A percentile compares a stretch with the other conserved stretches of the same genome.
Conservation (phyloP, 2,888 invertebrate genomes). For the Macropis europaea region DNA sequence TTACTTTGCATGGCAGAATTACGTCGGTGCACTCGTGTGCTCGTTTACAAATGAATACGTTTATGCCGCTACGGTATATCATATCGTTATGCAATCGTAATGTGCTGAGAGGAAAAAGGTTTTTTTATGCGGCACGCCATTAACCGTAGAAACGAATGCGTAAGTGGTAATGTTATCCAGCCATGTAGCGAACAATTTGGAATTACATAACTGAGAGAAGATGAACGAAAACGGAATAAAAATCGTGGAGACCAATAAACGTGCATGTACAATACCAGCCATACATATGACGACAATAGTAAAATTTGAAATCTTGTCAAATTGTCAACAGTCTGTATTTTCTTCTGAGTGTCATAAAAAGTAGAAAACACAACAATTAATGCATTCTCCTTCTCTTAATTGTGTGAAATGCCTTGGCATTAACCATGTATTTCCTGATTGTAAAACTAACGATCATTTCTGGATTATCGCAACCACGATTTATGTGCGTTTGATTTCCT, state of each 20-base stretch:
- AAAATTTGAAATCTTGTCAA: no score
- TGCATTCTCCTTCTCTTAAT: no score
- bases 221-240: not conserved
- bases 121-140: not conserved
- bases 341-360: no score
- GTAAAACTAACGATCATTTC: no score
- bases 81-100: conserved; percentile 2
- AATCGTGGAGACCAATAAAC: not conserved
- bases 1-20: conserved; percentile 2
- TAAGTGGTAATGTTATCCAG: conserved; percentile 12
- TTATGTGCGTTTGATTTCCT: no score
- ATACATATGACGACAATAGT: no score
- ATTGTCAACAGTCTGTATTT: no score
- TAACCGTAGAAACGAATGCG: conserved; percentile 19
- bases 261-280: no score
- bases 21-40: not conserved
- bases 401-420: no score
- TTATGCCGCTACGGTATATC: not conserved
- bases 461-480: no score
- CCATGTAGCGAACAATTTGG: conserved; percentile 8
- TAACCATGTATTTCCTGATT: no score
- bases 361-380: no score
- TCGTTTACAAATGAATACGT: not conserved
- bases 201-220: conserved; percentile 1
- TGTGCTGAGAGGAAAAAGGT: not conserved